Base-by-base conservation (phyloP, 2,797 vertebrate species). In the Paratrypauchen microcephalus region DNA sequence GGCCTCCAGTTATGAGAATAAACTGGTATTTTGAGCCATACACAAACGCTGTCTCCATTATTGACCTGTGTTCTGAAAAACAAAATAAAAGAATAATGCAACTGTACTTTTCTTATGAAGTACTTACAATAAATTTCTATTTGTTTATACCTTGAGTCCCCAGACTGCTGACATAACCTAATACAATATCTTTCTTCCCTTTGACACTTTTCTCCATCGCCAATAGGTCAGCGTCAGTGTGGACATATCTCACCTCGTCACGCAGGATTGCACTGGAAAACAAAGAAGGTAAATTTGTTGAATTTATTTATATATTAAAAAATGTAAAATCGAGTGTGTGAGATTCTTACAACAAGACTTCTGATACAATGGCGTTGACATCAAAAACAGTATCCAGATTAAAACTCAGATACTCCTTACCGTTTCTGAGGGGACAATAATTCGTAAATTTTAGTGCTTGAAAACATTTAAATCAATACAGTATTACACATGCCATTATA, bases 1-100 rank as follows among this genome's bases (percentile, higher is more conserved):
- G 86, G 2, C 90, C 92, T 80, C 97, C 96, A 0, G 95, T 98
- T 24, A 96, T 97, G 80, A 98, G 92, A 72, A 97, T 95, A 89
- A 99, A 99, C 84, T 96, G 96, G 80, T 97, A 94, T 26, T 90
- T 91, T 55, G 93, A 92, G 55, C 96, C 96, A 9, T 98, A 97
- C 41, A 96, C 97, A 70, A 97, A 99, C 1, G 95, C 96, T 0
- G 94, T 93, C 91, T 98, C 97, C 97, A 99, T 98, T 77, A 98
- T 89, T 0, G 95, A 95, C 78, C 96, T 92, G 87, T 99, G 97
- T 81, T 97, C 97, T 87, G 24, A 5, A 36, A 36, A 9, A 36
- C 7, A 36, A 36, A 36, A 9, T 36, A 36, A 26, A 26, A 26
- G 24, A 26, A 26, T 26, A 26, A 26, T 26, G 24, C 2, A 26